These are phyloP conservation scores for Amazona ochrocephala DNA, from an alignment of 2,797 vertebrate genomes.

Conservation along the genomic window DNA sequence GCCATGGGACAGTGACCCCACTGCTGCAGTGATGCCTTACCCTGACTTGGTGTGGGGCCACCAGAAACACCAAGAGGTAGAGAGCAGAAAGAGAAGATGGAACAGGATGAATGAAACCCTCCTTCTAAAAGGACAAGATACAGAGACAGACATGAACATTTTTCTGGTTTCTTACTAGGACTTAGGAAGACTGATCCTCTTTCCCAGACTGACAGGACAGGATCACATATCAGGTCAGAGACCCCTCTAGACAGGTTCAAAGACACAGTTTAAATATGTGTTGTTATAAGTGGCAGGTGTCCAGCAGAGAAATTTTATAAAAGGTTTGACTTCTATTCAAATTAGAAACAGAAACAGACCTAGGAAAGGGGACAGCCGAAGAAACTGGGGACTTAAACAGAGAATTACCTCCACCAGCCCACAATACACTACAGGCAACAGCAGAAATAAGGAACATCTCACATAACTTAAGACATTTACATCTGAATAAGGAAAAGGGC, in stretches of 20 bases:
- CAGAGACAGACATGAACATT: not conserved
- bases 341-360: not conserved
- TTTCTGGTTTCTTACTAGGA: not conserved
- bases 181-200: not conserved
- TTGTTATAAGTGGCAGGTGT: not conserved
- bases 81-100: not conserved
- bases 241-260: not conserved
- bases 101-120: not conserved
- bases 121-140: not conserved
- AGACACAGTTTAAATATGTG: not conserved
- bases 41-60: fast-evolving
- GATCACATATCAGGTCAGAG: not conserved
- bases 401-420: not conserved
- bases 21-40: not conserved
- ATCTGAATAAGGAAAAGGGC: not conserved
- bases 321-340: not conserved
- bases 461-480: not conserved
- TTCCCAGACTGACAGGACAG: not conserved
- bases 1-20: not conserved
- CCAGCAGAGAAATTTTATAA: not conserved
- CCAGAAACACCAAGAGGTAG: not conserved
- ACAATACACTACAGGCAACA: not conserved
- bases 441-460: not conserved
- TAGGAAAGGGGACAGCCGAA: not conserved
- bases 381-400: not conserved